These are phyloP conservation scores for Zele albiditarsus DNA, from an alignment of 2,888 invertebrate species.

Conservation along the genomic window DNA sequence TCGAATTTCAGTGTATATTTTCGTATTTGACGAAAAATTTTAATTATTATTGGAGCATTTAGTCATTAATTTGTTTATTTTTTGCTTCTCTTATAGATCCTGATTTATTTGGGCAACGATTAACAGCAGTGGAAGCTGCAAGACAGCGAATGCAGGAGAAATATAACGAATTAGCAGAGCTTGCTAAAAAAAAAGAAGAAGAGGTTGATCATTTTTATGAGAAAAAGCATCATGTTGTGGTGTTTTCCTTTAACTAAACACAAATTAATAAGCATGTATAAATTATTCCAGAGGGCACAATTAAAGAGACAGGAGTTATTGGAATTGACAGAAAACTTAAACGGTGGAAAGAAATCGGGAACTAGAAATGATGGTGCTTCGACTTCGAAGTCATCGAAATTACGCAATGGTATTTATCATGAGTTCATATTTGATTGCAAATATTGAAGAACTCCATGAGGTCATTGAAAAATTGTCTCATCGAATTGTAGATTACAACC, in stretches of 20 bases:
- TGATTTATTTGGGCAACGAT: conserved; percentile 67
- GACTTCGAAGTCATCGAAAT: conserved; percentile 49
- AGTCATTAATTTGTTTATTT: neutral
- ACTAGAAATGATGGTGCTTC: conserved; percentile 43
- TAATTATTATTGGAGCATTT: no score
- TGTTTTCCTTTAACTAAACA: conserved; percentile 8
- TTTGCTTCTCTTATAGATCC: conserved; percentile 67
- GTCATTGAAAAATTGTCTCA: no score
- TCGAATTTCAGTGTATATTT: neutral
- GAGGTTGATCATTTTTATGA: conserved; percentile 59
- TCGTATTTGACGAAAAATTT: neutral
- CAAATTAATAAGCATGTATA: conserved; percentile 22
- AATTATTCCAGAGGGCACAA: conserved; percentile 62
- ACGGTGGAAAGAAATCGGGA: conserved; percentile 64
- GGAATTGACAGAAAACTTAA: conserved; percentile 64
- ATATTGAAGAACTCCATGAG: no score
- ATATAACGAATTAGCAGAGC: conserved; percentile 65
- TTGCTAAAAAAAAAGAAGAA: conserved; percentile 66
- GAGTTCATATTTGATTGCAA: neutral
- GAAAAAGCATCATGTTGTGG: neutral
- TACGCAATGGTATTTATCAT: conserved; percentile 49
- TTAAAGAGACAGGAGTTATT: conserved; percentile 62
- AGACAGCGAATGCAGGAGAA: conserved; percentile 72
- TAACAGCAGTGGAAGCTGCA: conserved; percentile 68
- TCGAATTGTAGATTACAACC: conserved; percentile 64